Base-by-base conservation (phyloP, 2,113 vertebrate species). In the Leuciscus idus region DNA sequence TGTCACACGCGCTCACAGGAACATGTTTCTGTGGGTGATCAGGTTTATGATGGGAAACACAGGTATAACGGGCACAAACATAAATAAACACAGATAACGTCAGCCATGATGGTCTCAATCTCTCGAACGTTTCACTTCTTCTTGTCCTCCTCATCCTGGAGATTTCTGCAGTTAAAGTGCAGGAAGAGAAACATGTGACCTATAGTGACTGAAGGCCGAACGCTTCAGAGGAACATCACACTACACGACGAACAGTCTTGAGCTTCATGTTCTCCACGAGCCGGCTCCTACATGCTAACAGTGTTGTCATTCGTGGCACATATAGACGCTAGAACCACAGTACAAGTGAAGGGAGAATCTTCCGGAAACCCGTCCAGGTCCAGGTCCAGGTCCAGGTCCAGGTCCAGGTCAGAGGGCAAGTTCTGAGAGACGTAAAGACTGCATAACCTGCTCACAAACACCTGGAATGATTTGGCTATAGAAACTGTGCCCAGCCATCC, bases 111-210 rank as follows among this genome's bases (percentile, higher is more conserved):
- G 28, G 26, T 76, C 48, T 55, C 5, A 55, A 30, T 33, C 50
- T 52, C 52, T 50, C 48, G 1, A 15, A 15, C 75, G 85, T 57
- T 28, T 55, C 46, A 26, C 12, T 43, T 79, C 80, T 78, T 23
- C 15, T 72, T 4, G 3, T 4, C 12, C 48, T 50, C 4, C 13
- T 15, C 48, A 15, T 50, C 12, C 1, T 15, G 13, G 48, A 50
- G 12, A 15, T 50, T 84, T 81, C 84, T 61, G 26, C n/a, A 61
- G 21, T 30, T 57, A 23, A 77, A 78, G 75, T 78, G 64, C 28
- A 33, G 28, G 28, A 4, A 11, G 4, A 23, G 52, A 28, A 76
- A 76, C 46, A 21, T 7, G 19, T 55, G 75, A 57, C 17, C 75
- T 76, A 17, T 8, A 33, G 15, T 33, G 30, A 3, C n/a, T 12